These are phyloP conservation scores for Raja brachyura DNA, from an alignment of 2,113 vertebrate species.

Conservation along the genomic window DNA sequence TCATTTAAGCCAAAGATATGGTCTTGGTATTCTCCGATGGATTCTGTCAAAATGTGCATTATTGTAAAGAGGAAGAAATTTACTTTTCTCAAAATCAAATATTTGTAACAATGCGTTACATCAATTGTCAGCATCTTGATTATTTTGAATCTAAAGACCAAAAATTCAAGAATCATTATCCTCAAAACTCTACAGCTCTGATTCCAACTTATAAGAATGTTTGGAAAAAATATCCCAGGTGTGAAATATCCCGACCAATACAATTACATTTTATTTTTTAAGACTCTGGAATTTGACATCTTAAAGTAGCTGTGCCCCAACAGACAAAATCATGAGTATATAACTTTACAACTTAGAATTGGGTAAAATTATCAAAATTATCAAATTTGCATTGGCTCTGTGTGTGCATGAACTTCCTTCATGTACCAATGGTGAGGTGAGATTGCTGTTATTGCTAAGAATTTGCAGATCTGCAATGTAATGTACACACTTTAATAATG, in stretches of 20 bases:
- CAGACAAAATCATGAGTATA: too few species aligned
- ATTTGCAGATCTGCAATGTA: too few species aligned
- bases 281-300: neutral
- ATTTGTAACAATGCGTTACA: neutral
- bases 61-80: neutral
- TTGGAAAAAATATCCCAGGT: neutral
- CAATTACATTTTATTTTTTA: neutral
- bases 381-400: too few species aligned
- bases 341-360: too few species aligned
- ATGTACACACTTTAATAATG: too few species aligned
- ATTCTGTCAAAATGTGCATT: neutral
- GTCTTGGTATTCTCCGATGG: neutral
- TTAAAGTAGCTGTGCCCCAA: neutral
- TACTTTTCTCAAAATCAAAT: neutral
- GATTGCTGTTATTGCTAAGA: too few species aligned
- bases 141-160: neutral
- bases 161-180: neutral
- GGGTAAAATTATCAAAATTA: too few species aligned
- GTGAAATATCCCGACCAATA: neutral
- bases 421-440: too few species aligned
- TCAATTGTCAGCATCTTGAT: neutral
- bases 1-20: neutral
- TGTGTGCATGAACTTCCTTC: too few species aligned
- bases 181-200: neutral
- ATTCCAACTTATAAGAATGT: neutral